Conservation (phyloP, 2,113 vertebrate species). For the Labrus mixtus region DNA sequence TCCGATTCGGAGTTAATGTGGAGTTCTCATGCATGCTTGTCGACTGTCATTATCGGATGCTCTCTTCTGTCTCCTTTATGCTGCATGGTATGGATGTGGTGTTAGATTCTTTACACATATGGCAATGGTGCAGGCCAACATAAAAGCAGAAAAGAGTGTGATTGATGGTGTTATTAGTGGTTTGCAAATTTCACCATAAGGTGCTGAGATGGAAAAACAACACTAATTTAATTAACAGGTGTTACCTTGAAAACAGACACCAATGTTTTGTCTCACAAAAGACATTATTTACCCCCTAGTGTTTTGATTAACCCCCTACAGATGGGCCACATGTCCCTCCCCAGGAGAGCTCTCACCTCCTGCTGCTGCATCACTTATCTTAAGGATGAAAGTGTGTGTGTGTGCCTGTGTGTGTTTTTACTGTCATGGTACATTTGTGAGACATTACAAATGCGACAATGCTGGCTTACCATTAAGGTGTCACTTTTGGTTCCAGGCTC, state of each 20-base stretch:
- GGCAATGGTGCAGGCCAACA: neutral
- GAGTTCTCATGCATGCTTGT: constrained; percentile 6
- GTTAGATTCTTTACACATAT: neutral
- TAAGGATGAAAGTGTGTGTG: neutral
- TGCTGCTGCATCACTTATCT: constrained; percentile 20
- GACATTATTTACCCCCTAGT: neutral
- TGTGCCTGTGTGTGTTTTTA: neutral
- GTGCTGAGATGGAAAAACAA: neutral
- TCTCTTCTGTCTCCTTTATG: neutral
- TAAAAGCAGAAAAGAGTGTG: neutral
- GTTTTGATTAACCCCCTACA: constrained; percentile 9
- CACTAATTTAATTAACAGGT: constrained; percentile 21
- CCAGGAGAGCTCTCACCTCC: constrained; percentile 24
- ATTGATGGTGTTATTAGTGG: neutral
- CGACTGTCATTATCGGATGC: neutral
- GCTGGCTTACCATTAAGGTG: neutral
- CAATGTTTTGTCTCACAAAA: neutral
- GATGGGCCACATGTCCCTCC: constrained; percentile 33
- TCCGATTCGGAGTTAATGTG: constrained; percentile 10
- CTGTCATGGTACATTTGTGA: neutral
- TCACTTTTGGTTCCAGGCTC: neutral
- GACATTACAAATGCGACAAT: too few relatives aligned
- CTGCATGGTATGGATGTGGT: neutral
- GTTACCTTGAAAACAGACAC: neutral
- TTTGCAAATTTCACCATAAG: neutral